These are phyloP conservation scores for Apomyelois bistriatella DNA, from an alignment of 2,888 invertebrate species.

Conservation along the genomic window DNA sequence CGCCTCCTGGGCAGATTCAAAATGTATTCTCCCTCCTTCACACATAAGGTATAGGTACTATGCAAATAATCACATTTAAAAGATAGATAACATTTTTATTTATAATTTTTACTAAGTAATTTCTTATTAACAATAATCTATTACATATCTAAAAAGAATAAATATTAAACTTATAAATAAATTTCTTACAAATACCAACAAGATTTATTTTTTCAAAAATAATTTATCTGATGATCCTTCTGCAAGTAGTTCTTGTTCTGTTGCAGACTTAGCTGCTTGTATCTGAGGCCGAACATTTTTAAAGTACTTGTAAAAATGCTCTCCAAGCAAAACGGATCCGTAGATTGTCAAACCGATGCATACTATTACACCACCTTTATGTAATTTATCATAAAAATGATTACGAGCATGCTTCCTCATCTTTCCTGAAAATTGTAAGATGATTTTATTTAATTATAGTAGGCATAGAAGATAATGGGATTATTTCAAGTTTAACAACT, in stretches of 20 bases:
- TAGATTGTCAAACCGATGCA: slow-evolving; percentile 68
- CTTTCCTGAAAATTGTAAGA: slow-evolving; percentile 31
- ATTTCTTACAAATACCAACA: background rate
- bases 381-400: slow-evolving; percentile 67
- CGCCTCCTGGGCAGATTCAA: too few species aligned
- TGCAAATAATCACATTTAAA: too few species aligned
- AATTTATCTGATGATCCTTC: slow-evolving; percentile 72
- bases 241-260: slow-evolving; percentile 64
- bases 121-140: slow-evolving; percentile 17
- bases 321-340: slow-evolving; percentile 47
- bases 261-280: slow-evolving; percentile 50
- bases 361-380: slow-evolving; percentile 63
- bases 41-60: too few species aligned
- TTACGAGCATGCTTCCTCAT: slow-evolving; percentile 69
- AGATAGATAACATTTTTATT: background rate
- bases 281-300: slow-evolving; percentile 64
- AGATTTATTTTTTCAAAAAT: slow-evolving; percentile 31
- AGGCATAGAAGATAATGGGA: too few species aligned
- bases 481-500: too few species aligned
- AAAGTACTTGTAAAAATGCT: slow-evolving; percentile 65
- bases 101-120: slow-evolving; percentile 3
- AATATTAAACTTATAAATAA: slow-evolving; percentile 6
- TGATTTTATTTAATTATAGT: background rate
- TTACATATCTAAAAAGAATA: slow-evolving; percentile 10
- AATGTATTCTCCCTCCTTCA: too few species aligned